Evolutionary conservation across 2,113 vertebrate species (phyloP), one percentile per base, ranked within the genome.

Genomic region (Romanogobio albipinnatus): DNA sequence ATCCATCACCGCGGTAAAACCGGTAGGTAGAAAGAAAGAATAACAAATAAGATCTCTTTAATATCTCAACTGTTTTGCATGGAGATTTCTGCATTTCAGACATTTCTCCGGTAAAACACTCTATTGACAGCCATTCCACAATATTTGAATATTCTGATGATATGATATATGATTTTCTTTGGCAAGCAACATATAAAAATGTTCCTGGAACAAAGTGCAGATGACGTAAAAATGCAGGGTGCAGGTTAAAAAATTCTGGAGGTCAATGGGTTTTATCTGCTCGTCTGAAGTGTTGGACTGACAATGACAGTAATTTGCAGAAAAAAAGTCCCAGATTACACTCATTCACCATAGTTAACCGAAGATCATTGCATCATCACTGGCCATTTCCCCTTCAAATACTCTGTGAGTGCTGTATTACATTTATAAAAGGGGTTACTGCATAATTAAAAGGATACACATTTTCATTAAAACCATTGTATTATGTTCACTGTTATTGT

Each of bases 1-100:
- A 84, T 86, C 62, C 15, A 45, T 77, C 76, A 33, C 74, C 24
- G 0, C 74, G 29, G 74, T 33, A 7, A 51, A 76, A 39, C 39
- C 39, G 39, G 6, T 47, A 7, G 45, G 0, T 49, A 10, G 47
- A 14, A 53, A 53, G 24, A 8, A 76, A 76, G 47, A 76, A 53
- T 33, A 53, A 76, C 47, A 76, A 76, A 76, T 53, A 76, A 76
- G 26, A 33, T 53, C 47, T 51, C 24, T 3, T 76, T 29, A 53
- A 76, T 53, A 53, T 76, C 74, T 76, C 47, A 76, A 26, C 19
- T 76, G 47, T 76, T 76, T 53, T 3, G 10, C 3, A 26, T 33
- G 3, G 73, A 29, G n/a, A 47, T 4, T 22, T 56, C 53, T 8
- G 59, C 59, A 10, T 62, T 62, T 5, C 22, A 62, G n/a, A 61